phyloP scores from a whole-genome alignment of 2,113 vertebrate species.

The Poeciliopsis occidentalis region DNA sequence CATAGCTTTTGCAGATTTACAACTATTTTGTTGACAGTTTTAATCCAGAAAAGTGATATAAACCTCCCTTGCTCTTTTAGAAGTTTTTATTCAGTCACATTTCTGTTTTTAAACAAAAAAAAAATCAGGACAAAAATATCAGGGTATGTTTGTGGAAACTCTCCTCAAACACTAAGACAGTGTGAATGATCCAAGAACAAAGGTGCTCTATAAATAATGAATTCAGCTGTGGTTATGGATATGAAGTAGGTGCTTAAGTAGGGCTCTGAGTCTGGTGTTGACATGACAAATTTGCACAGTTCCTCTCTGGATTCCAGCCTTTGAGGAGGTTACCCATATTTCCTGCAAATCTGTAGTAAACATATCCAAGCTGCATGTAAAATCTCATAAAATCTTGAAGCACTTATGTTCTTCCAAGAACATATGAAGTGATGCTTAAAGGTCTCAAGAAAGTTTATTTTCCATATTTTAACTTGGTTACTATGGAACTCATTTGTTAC shows the following conservation, averaged over 20 bases:
- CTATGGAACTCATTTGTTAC: too few relatives aligned
- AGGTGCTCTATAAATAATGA: slow-evolving; percentile 40
- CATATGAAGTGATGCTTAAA: too few relatives aligned
- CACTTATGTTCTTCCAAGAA: too few relatives aligned
- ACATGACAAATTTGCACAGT: slow-evolving; percentile 34
- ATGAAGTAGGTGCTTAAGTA: slow-evolving; percentile 25
- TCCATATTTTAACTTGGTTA: too few relatives aligned
- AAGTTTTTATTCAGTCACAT: background rate
- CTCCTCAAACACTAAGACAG: slow-evolving; percentile 1
- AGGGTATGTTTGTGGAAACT: background rate
- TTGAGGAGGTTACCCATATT: slow-evolving; percentile 18
- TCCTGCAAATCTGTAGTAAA: slow-evolving; percentile 15
- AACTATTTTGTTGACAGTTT: background rate
- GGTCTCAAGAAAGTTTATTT: too few relatives aligned
- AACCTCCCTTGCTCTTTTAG: background rate
- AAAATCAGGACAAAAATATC: background rate
- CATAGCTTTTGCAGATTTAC: too few relatives aligned
- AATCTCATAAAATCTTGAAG: too few relatives aligned
- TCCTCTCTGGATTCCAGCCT: background rate
- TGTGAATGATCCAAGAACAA: slow-evolving; percentile 7
- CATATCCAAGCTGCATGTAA: too few relatives aligned
- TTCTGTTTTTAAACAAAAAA: background rate
- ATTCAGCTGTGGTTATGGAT: slow-evolving; percentile 16
- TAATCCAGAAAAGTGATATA: too few relatives aligned
- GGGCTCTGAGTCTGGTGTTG: slow-evolving; percentile 32